Conservation (phyloP, 1,140 invertebrate genomes). For the Diprion similis region DNA sequence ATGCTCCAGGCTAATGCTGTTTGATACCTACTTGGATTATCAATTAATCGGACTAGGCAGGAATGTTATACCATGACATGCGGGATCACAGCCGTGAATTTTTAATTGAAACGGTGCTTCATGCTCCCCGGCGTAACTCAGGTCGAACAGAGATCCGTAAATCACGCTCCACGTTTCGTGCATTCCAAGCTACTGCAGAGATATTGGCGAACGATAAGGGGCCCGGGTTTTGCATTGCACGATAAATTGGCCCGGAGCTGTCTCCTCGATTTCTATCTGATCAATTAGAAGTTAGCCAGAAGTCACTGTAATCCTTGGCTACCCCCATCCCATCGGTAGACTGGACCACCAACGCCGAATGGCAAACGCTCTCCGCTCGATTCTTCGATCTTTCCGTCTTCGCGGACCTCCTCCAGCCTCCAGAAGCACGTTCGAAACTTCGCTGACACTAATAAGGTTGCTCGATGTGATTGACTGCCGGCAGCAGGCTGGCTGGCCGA, state of each 20-base stretch:
- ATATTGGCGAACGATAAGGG: background rate
- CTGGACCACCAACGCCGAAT: constrained; percentile 1
- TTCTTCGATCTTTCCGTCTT: background rate
- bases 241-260: background rate
- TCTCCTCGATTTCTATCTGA: constrained; percentile 7
- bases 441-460: background rate
- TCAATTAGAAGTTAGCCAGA: constrained; percentile 5
- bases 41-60: too few species aligned
- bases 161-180: too few species aligned
- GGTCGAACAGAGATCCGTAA: too few species aligned
- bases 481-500: background rate
- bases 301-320: background rate
- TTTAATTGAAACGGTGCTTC: too few species aligned
- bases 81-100: too few species aligned
- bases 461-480: background rate
- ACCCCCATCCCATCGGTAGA: background rate
- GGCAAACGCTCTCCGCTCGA: background rate
- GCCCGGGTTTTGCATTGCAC: background rate
- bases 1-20: too few species aligned
- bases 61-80: too few species aligned
- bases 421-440: background rate
- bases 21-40: too few species aligned
- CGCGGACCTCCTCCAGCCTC: background rate
- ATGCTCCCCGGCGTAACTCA: too few species aligned
- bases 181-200: background rate